A percentile compares a stretch with the other conserved stretches of the same genome.
Conservation (phyloP, 2,888 invertebrate genomes). For the Xestobium rufovillosum region DNA sequence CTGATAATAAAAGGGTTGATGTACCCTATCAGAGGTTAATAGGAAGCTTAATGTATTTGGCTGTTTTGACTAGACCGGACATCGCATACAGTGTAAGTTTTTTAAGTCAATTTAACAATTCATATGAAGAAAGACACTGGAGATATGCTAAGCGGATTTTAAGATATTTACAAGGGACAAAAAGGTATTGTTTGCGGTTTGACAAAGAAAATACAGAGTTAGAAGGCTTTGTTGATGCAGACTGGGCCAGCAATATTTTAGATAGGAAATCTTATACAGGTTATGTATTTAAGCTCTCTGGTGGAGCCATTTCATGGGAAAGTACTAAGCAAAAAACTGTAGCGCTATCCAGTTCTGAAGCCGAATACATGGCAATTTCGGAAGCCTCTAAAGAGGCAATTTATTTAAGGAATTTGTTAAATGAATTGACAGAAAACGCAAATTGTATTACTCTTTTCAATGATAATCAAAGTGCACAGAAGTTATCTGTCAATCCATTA, state of each 20-base stretch:
- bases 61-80: constrained; percentile 23
- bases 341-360: constrained; percentile 29
- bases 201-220: constrained; percentile 13
- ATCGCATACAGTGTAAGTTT: constrained; percentile 23
- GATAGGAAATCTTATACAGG: constrained; percentile 38
- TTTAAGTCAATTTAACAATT: constrained; percentile 21
- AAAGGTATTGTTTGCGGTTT: constrained; percentile 20
- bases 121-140: constrained; percentile 21
- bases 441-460: constrained; percentile 13
- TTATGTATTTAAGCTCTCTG: constrained; percentile 26
- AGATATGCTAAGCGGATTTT: constrained; percentile 21
- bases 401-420: constrained; percentile 14
- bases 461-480: constrained; percentile 19
- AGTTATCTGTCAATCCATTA: constrained; percentile 14
- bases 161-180: constrained; percentile 20
- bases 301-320: constrained; percentile 28
- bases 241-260: constrained; percentile 21
- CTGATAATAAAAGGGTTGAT: constrained; percentile 4
- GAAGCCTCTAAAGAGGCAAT: constrained; percentile 26
- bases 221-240: constrained; percentile 26
- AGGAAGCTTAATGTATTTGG: constrained; percentile 21
- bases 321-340: constrained; percentile 31
- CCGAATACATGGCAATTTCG: constrained; percentile 29
- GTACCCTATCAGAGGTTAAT: constrained; percentile 20
- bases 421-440: constrained; percentile 8